These are phyloP conservation scores for Triplophysa siluroides DNA, from an alignment of 2,113 vertebrate genomes.

Conservation along the genomic window DNA sequence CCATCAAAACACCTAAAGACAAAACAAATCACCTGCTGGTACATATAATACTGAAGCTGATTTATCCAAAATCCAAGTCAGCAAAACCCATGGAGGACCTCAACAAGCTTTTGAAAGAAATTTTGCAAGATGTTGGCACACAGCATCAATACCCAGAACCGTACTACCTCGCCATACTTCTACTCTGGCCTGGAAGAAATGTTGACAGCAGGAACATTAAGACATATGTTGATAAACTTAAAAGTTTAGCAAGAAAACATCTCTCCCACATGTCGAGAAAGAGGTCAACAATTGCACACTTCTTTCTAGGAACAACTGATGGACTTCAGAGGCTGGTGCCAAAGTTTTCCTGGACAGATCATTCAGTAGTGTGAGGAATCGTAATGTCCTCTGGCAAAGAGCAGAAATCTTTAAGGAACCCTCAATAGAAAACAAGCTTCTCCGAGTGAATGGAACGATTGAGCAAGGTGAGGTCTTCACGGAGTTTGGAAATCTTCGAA, in stretches of 20 bases:
- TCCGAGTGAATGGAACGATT: conserved; percentile 51
- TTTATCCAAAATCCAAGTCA: conserved; percentile 43
- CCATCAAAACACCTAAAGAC: conserved; percentile 41
- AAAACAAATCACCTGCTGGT: conserved; percentile 61
- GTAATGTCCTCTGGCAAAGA: conserved; percentile 49
- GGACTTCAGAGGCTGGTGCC: conserved; percentile 56
- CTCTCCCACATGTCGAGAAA: background rate
- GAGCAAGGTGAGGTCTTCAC: conserved; percentile 53
- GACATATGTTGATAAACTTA: conserved; percentile 56
- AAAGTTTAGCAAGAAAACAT: conserved; percentile 6
- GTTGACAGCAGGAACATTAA: conserved; percentile 40
- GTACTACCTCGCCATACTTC: conserved; percentile 60
- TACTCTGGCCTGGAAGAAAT: conserved; percentile 59
- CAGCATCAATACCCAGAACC: conserved; percentile 48
- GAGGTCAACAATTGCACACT: conserved; percentile 53
- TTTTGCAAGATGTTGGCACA: conserved; percentile 53
- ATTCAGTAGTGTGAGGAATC: fast-evolving
- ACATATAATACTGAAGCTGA: conserved; percentile 55
- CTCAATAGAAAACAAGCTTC: conserved; percentile 35
- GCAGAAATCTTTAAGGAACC: conserved; percentile 60
- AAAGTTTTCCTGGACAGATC: conserved; percentile 52
- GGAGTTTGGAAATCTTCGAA: conserved; percentile 51
- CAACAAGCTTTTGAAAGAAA: background rate
- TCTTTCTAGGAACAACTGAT: conserved; percentile 44
- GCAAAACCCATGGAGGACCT: conserved; percentile 21